A percentile compares a stretch with the other conserved stretches of the same genome.
Conservation (phyloP, 2,113 vertebrate genomes). For the Scophthalmus maximus region DNA sequence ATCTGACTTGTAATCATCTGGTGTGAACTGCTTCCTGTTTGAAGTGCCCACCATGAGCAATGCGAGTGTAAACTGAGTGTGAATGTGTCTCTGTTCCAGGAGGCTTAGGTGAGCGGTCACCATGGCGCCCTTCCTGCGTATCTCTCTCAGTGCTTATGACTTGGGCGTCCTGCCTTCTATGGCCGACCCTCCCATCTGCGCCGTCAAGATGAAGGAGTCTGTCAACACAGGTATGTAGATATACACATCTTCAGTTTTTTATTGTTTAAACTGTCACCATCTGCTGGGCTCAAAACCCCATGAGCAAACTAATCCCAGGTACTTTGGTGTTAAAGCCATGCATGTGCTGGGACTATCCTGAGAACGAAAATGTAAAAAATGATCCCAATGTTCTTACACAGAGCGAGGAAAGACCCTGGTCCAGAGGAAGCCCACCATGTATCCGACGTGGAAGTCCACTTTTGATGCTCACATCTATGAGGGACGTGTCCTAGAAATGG, state of each 20-base stretch:
- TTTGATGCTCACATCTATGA: slow-evolving; percentile 97
- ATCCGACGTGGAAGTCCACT: slow-evolving; percentile 90
- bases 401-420: slow-evolving; percentile 95
- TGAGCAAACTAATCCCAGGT: background rate
- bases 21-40: too few relatives aligned
- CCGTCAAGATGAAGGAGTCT: slow-evolving; percentile 96
- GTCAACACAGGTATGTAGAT: slow-evolving; percentile 89
- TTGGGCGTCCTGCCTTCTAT: slow-evolving; percentile 82
- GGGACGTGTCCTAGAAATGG: slow-evolving; percentile 93
- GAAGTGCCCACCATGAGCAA: slow-evolving; percentile 12
- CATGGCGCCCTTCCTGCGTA: slow-evolving; percentile 96
- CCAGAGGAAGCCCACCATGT: slow-evolving; percentile 97
- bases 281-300: slow-evolving; percentile 17
- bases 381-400: slow-evolving; percentile 63
- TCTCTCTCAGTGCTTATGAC: slow-evolving; percentile 90
- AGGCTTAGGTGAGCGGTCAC: slow-evolving; percentile 61
- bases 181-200: slow-evolving; percentile 88
- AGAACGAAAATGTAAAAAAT: background rate
- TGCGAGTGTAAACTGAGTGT: background rate
- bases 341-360: background rate
- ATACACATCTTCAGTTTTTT: background rate
- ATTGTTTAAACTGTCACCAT: slow-evolving; percentile 6
- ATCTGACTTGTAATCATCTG: too few relatives aligned
- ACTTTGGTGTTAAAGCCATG: background rate
- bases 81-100: slow-evolving; percentile 42